Percentiles rank a stretch among this genome's conserved stretches.
Conservation (phyloP, 2,888 invertebrate genomes). For the Lypha dubia region DNA sequence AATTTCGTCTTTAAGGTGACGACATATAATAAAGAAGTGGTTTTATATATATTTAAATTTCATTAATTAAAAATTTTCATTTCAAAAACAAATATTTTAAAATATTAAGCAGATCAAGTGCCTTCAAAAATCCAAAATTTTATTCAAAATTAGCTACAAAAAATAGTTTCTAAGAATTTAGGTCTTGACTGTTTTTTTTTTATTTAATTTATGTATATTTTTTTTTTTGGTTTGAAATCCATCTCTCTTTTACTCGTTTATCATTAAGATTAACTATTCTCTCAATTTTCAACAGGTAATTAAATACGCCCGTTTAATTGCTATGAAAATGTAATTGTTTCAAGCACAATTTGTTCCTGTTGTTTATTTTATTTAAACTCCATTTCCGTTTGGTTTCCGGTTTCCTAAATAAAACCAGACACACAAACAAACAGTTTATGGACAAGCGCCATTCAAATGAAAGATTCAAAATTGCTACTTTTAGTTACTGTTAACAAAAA, state of each 20-base stretch:
- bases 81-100: constrained; percentile 7
- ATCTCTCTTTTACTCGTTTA: background rate
- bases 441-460: constrained; percentile 2
- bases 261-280: background rate
- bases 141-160: too few species aligned
- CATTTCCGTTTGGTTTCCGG: constrained; percentile 71
- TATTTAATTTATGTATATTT: too few species aligned
- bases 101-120: background rate
- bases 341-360: constrained; percentile 22
- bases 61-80: constrained; percentile 49
- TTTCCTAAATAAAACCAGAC: constrained; percentile 21
- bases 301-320: constrained; percentile 53
- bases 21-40: constrained; percentile 57
- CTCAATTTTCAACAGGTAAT: constrained; percentile 61
- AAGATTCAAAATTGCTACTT: constrained; percentile 66
- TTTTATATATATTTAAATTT: constrained; percentile 12
- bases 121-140: too few species aligned
- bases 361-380: constrained; percentile 56
- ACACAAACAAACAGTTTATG: background rate
- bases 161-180: background rate
- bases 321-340: constrained; percentile 15
- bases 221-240: too few species aligned
- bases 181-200: background rate
- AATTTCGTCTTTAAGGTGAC: too few species aligned
- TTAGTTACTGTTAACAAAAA: constrained; percentile 50